Conservation (phyloP, 1,140 invertebrate genomes). For the Polypedilum vanderplanki region DNA sequence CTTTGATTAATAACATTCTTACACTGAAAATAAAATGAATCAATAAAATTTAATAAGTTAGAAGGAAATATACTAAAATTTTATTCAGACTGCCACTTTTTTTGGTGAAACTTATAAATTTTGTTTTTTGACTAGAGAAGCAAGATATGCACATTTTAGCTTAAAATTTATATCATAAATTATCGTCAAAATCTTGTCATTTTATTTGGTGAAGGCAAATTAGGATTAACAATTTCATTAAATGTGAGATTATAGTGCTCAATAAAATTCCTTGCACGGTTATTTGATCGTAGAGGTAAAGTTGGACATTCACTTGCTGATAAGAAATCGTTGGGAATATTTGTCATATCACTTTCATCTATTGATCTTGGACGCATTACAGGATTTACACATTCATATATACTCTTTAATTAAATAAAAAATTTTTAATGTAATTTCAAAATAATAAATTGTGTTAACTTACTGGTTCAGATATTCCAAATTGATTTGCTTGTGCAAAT, state of each 20-base stretch:
- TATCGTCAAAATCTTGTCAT: constrained; percentile 22
- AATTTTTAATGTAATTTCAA: constrained; percentile 30
- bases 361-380: constrained; percentile 39
- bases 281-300: constrained; percentile 39
- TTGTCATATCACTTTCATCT: constrained; percentile 35
- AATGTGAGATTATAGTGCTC: neutral
- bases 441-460: neutral
- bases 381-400: constrained; percentile 44
- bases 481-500: constrained; percentile 44
- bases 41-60: too few relatives aligned
- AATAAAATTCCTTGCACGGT: neutral
- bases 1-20: too few relatives aligned
- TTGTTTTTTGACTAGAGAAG: neutral
- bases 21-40: too few relatives aligned
- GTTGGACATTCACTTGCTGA: constrained; percentile 44
- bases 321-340: neutral
- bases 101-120: neutral
- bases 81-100: neutral
- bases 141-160: neutral
- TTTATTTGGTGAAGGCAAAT: constrained; percentile 23
- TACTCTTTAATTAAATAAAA: constrained; percentile 36
- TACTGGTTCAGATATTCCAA: constrained; percentile 41
- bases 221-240: neutral
- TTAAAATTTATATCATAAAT: neutral
- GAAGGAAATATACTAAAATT: too few relatives aligned